Percentiles rank a stretch among this genome's conserved stretches.
Evolutionary conservation across 2,113 vertebrate genomes (phyloP).

Genomic region (Ellobius talpinus): DNA sequence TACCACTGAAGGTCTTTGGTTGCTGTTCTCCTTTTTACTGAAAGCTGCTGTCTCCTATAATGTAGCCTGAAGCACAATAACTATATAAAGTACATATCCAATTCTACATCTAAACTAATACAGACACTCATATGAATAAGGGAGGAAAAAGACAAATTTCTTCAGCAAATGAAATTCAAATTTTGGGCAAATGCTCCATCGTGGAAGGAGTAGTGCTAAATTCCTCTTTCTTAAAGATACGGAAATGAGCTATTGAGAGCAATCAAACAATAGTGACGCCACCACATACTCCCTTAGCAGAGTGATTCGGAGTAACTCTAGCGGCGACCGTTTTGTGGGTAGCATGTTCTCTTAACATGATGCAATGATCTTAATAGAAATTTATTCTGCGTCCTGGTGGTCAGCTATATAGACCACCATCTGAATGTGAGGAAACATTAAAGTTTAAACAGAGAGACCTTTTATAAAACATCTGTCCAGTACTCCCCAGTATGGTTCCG

Average conservation of each 20-base stretch:
- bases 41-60: background rate
- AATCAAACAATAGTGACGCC: too few relatives aligned
- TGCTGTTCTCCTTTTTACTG: background rate
- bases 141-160: background rate
- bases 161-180: background rate
- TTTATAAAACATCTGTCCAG: background rate
- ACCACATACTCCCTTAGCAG: background rate
- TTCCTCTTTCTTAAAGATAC: background rate
- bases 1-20: background rate
- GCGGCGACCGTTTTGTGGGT: background rate
- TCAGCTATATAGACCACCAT: background rate
- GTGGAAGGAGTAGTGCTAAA: background rate
- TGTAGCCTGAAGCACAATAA: background rate
- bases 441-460: background rate
- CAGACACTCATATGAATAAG: background rate
- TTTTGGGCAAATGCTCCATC: too few relatives aligned
- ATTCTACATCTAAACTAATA: background rate
- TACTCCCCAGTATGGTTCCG: background rate
- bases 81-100: background rate
- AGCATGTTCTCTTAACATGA: background rate
- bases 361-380: background rate
- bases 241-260: background rate
- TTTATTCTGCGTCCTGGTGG: background rate
- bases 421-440: background rate
- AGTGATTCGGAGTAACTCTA: too few relatives aligned